These are phyloP conservation scores for Ptychadena robeensis DNA, from an alignment of 2,797 vertebrate genomes.

Conservation along the genomic window DNA sequence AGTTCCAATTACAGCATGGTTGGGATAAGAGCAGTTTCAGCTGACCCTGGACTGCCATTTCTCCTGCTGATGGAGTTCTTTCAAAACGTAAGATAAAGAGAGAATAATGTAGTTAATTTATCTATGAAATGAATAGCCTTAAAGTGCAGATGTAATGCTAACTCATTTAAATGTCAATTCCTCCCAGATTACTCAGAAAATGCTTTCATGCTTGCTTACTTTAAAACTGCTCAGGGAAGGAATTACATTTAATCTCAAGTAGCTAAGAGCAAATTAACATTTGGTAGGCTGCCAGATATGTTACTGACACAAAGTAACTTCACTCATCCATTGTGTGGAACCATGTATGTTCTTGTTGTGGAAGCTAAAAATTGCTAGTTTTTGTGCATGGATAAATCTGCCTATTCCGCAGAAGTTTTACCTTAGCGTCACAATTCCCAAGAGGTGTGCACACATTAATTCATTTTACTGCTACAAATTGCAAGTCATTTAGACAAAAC, in stretches of 20 bases:
- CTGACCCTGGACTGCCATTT: conserved; percentile 79
- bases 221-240: conserved; percentile 81
- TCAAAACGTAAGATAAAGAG: conserved; percentile 78
- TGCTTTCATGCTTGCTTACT: conserved; percentile 80
- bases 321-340: conserved; percentile 74
- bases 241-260: conserved; percentile 87
- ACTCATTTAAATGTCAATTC: conserved; percentile 79
- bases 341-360: conserved; percentile 70
- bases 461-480: background rate
- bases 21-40: conserved; percentile 90
- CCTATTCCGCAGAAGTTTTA: conserved; percentile 68
- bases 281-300: conserved; percentile 86
- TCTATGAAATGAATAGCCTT: conserved; percentile 82
- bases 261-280: conserved; percentile 90
- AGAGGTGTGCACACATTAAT: conserved; percentile 24
- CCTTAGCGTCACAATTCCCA: conserved; percentile 47
- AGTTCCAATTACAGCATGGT: conserved; percentile 83
- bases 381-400: conserved; percentile 70
- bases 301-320: conserved; percentile 79
- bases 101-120: conserved; percentile 83
- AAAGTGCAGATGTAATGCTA: conserved; percentile 76
- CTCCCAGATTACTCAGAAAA: conserved; percentile 79
- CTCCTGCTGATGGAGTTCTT: conserved; percentile 81
- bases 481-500: conserved; percentile 4
- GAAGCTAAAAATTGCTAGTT: conserved; percentile 69